These are phyloP conservation scores for Drosophila mulleri DNA, from an alignment of 2,888 invertebrate genomes.

Conservation along the genomic window DNA sequence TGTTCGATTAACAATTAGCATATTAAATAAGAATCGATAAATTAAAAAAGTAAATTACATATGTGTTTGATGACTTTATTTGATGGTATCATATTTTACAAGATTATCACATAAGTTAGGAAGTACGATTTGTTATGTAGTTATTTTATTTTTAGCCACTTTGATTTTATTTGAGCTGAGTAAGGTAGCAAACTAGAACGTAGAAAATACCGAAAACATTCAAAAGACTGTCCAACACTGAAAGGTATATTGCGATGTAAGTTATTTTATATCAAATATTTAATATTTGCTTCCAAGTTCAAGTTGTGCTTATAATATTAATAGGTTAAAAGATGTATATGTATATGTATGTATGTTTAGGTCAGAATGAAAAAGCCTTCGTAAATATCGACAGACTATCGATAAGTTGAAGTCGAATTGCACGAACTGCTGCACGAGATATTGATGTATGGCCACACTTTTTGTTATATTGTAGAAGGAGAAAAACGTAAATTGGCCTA, in stretches of 20 bases:
- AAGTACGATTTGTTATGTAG: background rate
- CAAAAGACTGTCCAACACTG: background rate
- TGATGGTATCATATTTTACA: slow-evolving; percentile 7
- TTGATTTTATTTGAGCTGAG: background rate
- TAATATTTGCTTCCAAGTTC: background rate
- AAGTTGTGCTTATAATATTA: background rate
- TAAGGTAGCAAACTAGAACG: background rate
- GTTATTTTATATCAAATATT: background rate
- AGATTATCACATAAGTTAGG: background rate
- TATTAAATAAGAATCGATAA: slow-evolving; percentile 24
- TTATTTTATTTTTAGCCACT: slow-evolving; percentile 1
- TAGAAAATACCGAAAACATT: background rate
- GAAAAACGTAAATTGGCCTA: slow-evolving; percentile 48
- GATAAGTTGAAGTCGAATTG: slow-evolving; percentile 7
- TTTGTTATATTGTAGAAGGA: slow-evolving; percentile 25
- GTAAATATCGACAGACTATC: slow-evolving; percentile 9
- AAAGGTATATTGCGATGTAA: background rate
- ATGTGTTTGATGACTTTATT: slow-evolving; percentile 19
- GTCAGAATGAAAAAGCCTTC: background rate
- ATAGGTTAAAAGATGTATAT: background rate
- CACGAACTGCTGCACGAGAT: background rate
- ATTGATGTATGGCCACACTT: slow-evolving; percentile 21
- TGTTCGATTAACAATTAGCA: slow-evolving; percentile 14
- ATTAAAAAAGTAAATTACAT: slow-evolving; percentile 30
- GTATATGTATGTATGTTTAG: background rate